phyloP scores from a whole-genome alignment of 2,113 vertebrate species.

The Cacatua alba region DNA sequence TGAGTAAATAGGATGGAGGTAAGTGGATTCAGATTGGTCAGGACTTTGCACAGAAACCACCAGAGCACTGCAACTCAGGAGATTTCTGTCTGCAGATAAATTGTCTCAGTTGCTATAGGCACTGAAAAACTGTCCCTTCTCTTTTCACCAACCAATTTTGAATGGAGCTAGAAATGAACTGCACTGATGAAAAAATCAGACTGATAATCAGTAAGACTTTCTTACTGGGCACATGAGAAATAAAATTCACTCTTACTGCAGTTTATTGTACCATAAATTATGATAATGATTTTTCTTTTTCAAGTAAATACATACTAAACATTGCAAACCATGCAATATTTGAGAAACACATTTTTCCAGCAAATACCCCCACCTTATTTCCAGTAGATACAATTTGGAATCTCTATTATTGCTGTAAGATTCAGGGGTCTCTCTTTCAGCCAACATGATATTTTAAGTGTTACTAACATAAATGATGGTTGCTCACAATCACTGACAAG shows the following conservation, averaged over 20 bases:
- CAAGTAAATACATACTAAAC: constrained; percentile 13
- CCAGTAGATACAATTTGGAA: neutral
- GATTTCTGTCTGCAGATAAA: neutral
- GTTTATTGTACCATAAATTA: neutral
- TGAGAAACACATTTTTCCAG: neutral
- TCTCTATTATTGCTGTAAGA: neutral
- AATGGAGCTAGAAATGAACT: neutral
- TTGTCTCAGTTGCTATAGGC: neutral
- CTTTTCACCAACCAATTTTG: neutral
- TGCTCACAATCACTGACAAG: neutral
- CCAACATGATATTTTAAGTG: neutral
- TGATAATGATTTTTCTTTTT: neutral
- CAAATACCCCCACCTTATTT: neutral
- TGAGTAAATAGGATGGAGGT: neutral
- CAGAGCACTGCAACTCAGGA: fast-evolving
- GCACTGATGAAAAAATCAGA: neutral
- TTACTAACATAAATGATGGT: neutral
- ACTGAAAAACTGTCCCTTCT: neutral
- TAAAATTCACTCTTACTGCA: neutral
- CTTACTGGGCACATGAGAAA: neutral
- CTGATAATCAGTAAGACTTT: neutral
- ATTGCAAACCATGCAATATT: neutral
- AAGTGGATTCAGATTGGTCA: fast-evolving
- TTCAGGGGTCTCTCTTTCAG: neutral
- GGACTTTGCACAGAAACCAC: neutral